Percentiles rank a stretch among this genome's conserved stretches.
Evolutionary conservation across 2,113 vertebrate species (phyloP).

Genomic region (Prionailurus viverrinus): DNA sequence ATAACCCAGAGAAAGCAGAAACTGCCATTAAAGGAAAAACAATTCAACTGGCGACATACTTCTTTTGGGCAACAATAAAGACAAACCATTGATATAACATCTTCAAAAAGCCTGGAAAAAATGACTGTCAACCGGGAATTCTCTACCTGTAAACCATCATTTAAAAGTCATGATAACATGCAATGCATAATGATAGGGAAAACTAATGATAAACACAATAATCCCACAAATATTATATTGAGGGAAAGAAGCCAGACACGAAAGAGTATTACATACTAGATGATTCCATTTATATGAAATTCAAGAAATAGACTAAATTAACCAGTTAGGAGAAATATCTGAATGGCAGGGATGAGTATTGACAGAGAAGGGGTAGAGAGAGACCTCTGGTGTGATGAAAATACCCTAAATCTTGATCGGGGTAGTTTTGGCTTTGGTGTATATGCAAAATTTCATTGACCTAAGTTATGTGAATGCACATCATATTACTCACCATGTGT

Average conservation of each 20-base stretch:
- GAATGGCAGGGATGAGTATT: background rate
- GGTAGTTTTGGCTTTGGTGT: background rate
- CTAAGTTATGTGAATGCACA: background rate
- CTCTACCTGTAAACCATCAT: background rate
- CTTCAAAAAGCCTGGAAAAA: constrained; percentile 57
- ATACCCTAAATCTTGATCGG: background rate
- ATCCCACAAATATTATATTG: background rate
- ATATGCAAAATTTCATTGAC: background rate
- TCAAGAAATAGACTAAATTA: background rate
- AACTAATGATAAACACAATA: background rate
- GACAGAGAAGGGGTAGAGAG: background rate
- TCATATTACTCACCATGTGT: background rate
- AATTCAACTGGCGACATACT: background rate
- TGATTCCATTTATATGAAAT: constrained; percentile 41
- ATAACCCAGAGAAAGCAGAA: background rate
- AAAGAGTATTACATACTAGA: background rate
- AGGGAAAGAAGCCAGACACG: background rate
- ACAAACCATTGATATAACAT: background rate
- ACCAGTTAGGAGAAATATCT: background rate
- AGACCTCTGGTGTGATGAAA: background rate
- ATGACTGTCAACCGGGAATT: constrained; percentile 10
- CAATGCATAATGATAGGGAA: background rate
- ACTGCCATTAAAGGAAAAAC: background rate
- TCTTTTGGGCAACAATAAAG: constrained; percentile 25
- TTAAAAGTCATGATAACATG: constrained; percentile 23